Base-by-base conservation (phyloP, 2,113 vertebrate species). In the Acanthisitta chloris region DNA sequence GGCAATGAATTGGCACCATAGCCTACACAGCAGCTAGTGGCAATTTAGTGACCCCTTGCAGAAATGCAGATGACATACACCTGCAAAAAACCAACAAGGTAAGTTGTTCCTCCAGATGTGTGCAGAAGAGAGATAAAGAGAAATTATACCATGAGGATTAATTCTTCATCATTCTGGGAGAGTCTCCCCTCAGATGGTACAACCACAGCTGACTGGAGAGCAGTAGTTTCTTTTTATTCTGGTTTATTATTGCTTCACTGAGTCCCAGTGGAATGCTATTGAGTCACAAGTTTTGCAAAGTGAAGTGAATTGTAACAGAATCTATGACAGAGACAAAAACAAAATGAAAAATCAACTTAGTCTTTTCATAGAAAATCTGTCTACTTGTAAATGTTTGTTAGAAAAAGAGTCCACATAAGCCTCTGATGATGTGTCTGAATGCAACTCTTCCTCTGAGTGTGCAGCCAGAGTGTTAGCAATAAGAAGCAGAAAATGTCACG, bases 401-500 rank as follows among this genome's bases (percentile, higher is more conserved):
- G 92, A 61, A 86, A 95, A 93, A 80, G 81, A 93, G 58, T 24
- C 77, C 36, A 72, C 93, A 86, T 96, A 98, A 97, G 92, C 84
- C 71, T 97, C 58, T 92, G 78, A 77, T 97, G 76, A 92, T 96
- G 66, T 92, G 59, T 92, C 96, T 98, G 97, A 98, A 97, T 97
- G 84, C 83, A 92, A 78, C 94, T 81, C 96, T 98, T 98, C 97
- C 97, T 98, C 95, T 87, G 98, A 88, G 92, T 98, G 91, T 97
- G 92, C 91, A 96, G 96, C 95, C 91, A 96, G 97, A 97, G 88
- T 98, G 98, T 98, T 98, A 98, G 94, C 96, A 98, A 98, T 98
- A 98, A 98, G 98, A 99, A 98, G 98, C 96, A 95, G 97, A 98
- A 99, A 99, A 99, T 98, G 98, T 99, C 98, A 98, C 96, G 98